Evolutionary conservation across 2,797 vertebrate species (phyloP).

Genomic region (Neostethus bicornis): DNA sequence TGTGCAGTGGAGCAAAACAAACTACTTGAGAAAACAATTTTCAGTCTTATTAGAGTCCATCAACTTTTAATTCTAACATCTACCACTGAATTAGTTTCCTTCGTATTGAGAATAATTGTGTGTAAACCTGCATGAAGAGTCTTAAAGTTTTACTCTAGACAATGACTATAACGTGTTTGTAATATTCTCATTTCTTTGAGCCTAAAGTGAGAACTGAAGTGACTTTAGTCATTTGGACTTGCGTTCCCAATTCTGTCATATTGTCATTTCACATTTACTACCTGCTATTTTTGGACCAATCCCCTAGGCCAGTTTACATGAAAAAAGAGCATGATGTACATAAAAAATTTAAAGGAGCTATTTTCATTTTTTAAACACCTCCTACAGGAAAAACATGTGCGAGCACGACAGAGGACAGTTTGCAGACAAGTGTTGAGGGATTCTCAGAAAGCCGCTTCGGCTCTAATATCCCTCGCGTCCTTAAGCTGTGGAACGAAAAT

Average conservation of each 20-base stretch:
- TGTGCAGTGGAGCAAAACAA: no score
- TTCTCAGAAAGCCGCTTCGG: slow-evolving; percentile 12
- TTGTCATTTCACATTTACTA: slow-evolving; percentile 6
- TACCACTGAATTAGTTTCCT: no score
- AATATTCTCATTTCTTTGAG: neutral
- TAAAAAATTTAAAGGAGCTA: slow-evolving; percentile 38
- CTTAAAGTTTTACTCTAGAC: neutral
- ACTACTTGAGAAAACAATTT: no score
- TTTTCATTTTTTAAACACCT: slow-evolving; percentile 31
- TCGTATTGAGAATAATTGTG: no score
- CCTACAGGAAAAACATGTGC: slow-evolving; percentile 18
- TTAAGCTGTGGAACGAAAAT: slow-evolving; percentile 1
- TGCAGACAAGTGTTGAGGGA: slow-evolving; percentile 11
- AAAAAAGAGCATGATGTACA: slow-evolving; percentile 10
- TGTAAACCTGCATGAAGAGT: neutral
- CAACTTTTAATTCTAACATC: no score
- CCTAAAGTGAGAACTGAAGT: slow-evolving; percentile 2
- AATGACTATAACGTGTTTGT: neutral
- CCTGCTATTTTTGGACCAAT: slow-evolving; percentile 23
- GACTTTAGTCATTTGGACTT: neutral
- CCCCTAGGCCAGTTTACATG: neutral
- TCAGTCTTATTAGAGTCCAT: no score
- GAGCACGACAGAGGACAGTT: slow-evolving; percentile 11
- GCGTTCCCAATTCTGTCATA: neutral
- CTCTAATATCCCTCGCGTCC: slow-evolving; percentile 7